phyloP scores from a whole-genome alignment of 2,888 invertebrate species.

The Pristionchus exspectatus region DNA sequence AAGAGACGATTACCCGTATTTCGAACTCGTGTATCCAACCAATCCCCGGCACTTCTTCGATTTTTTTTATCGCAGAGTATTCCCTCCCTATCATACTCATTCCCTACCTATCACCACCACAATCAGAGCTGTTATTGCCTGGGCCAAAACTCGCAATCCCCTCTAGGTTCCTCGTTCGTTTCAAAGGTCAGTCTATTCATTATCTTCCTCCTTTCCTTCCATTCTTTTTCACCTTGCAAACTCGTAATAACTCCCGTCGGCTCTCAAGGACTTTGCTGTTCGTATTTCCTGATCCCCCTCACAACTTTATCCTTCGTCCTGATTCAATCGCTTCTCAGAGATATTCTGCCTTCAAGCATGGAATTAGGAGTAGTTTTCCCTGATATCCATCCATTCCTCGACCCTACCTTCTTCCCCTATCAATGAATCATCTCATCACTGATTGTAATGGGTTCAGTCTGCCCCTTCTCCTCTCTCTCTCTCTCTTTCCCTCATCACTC shows the following conservation, averaged over 20 bases:
- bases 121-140: neutral
- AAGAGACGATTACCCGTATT: neutral
- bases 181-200: conserved; percentile 19
- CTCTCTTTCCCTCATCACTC: conserved; percentile 12
- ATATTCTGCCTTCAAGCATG: too few species aligned
- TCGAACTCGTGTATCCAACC: too few species aligned
- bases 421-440: conserved; percentile 6
- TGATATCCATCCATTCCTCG: neutral
- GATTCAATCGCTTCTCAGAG: too few species aligned
- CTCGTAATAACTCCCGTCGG: conserved; percentile 25
- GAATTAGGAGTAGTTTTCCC: neutral
- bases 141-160: too few species aligned
- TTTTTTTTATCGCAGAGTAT: too few species aligned
- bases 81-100: neutral
- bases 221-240: conserved; percentile 6
- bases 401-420: neutral
- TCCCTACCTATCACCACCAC: neutral
- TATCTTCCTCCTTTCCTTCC: conserved; percentile 8
- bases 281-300: neutral
- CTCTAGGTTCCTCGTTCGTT: neutral
- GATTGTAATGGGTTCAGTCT: conserved; percentile 9
- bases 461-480: neutral
- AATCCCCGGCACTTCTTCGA: too few species aligned
- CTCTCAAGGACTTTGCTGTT: neutral
- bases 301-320: too few species aligned